Percentiles rank a stretch among this genome's conserved stretches.
Evolutionary conservation across 2,797 vertebrate species (phyloP).

Genomic region (Thripadectes ignobilis): DNA sequence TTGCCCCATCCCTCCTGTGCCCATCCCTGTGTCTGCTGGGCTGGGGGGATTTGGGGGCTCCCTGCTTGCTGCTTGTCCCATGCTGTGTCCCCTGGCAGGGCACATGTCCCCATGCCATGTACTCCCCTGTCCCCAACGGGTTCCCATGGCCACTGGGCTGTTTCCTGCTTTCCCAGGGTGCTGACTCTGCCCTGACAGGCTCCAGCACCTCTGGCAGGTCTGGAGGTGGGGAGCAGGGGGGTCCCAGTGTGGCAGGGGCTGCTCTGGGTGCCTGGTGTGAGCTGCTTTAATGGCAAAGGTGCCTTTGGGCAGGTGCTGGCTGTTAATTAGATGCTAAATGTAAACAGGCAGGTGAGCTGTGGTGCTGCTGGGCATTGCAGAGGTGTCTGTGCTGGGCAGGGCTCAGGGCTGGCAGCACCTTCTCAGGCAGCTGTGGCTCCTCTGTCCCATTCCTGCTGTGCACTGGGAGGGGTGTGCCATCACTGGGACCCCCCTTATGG

Average conservation of each 20-base stretch:
- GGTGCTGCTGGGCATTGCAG: not conserved
- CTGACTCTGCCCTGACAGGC: not conserved
- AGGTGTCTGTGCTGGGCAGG: fast-evolving
- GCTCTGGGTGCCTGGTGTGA: not conserved
- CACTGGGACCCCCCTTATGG: fast-evolving
- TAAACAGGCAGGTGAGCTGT: not conserved
- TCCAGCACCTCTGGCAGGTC: not conserved
- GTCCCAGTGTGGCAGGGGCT: fast-evolving
- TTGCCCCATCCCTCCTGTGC: not conserved
- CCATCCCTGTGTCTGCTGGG: not conserved
- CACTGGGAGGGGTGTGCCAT: not conserved
- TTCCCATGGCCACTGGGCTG: not conserved
- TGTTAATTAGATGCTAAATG: not conserved
- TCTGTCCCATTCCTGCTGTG: not conserved
- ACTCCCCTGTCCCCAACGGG: fast-evolving
- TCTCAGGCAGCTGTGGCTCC: not conserved
- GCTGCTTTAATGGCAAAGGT: not conserved
- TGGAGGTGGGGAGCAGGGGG: fast-evolving
- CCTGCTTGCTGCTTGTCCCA: fast-evolving
- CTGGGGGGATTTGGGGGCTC: not conserved
- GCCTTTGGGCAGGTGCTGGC: not conserved
- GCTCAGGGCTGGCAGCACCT: not conserved
- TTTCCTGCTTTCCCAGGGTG: not conserved
- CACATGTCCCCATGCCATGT: fast-evolving
- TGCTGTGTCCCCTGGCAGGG: not conserved